A percentile compares a stretch with the other conserved stretches of the same genome.
These are phyloP conservation scores for Podocnemis expansa DNA, from an alignment of 2,113 vertebrate species.

Conservation along the genomic window DNA sequence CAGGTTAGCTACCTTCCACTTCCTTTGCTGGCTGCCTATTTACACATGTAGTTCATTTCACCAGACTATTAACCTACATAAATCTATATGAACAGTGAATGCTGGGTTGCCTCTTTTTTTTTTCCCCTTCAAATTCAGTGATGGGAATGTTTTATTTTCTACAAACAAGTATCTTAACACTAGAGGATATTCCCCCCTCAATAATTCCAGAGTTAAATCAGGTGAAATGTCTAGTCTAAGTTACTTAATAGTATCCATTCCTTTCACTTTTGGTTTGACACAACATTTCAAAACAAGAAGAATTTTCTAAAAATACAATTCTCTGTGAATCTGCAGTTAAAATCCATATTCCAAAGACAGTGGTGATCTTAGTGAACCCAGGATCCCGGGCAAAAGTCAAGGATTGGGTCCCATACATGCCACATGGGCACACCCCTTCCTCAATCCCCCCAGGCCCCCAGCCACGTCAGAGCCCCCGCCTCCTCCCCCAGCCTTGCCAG, in stretches of 20 bases:
- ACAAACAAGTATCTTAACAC: neutral
- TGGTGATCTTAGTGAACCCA: too few relatives aligned
- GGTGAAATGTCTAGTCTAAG: neutral
- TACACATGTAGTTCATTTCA: neutral
- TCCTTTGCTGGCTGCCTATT: neutral
- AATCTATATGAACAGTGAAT: neutral
- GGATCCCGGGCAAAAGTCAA: too few relatives aligned
- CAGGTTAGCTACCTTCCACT: neutral
- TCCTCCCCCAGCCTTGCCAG: too few relatives aligned
- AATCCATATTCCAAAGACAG: constrained; percentile 14
- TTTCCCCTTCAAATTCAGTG: neutral
- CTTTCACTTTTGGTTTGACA: neutral
- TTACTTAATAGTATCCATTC: neutral
- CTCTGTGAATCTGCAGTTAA: constrained; percentile 40
- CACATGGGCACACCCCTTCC: too few relatives aligned
- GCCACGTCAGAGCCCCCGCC: too few relatives aligned
- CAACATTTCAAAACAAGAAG: neutral
- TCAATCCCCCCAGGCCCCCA: too few relatives aligned
- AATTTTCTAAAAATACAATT: constrained; percentile 16
- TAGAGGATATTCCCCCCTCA: neutral
- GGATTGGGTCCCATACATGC: too few relatives aligned
- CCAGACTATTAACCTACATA: neutral
- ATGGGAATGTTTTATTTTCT: neutral
- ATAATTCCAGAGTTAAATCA: neutral
- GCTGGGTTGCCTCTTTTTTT: neutral